These are phyloP conservation scores for Formicarius rufipectus DNA, from an alignment of 2,113 vertebrate genomes.

Conservation along the genomic window DNA sequence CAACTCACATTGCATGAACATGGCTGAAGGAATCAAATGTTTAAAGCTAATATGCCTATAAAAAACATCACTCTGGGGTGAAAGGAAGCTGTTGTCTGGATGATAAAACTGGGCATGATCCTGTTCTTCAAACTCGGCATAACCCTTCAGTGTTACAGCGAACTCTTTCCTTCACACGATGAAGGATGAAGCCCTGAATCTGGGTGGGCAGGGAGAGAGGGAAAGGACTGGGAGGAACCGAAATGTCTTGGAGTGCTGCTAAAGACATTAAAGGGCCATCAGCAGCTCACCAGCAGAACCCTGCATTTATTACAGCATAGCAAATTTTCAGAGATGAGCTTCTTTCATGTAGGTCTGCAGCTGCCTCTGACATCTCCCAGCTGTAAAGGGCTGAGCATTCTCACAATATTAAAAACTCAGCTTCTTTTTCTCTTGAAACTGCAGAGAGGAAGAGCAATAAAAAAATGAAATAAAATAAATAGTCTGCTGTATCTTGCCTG, in stretches of 20 bases:
- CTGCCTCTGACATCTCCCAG: constrained; percentile 60
- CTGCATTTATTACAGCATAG: constrained; percentile 47
- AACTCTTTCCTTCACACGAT: not conserved
- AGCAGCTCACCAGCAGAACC: constrained; percentile 43
- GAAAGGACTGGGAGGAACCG: accelerated
- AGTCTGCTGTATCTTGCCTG: not conserved
- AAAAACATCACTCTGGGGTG: not conserved
- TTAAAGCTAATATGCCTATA: not conserved
- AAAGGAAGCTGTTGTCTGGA: not conserved
- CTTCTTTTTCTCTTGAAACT: constrained; percentile 26
- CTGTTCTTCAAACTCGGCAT: not conserved
- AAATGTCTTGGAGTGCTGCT: not conserved
- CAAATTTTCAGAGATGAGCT: constrained; percentile 55
- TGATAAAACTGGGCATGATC: not conserved
- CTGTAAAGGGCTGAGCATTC: constrained; percentile 41
- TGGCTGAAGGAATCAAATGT: not conserved
- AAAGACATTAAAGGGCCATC: constrained; percentile 60
- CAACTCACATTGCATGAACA: accelerated
- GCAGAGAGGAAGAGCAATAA: constrained; percentile 33
- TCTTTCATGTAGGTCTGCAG: constrained; percentile 62
- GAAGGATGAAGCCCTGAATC: not conserved
- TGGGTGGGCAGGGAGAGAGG: not conserved
- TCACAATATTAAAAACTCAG: constrained; percentile 60
- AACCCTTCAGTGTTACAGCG: not conserved
- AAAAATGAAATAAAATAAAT: constrained; percentile 19